These are phyloP conservation scores for Porphyrio hochstetteri DNA, from an alignment of 2,113 vertebrate genomes.

Conservation along the genomic window DNA sequence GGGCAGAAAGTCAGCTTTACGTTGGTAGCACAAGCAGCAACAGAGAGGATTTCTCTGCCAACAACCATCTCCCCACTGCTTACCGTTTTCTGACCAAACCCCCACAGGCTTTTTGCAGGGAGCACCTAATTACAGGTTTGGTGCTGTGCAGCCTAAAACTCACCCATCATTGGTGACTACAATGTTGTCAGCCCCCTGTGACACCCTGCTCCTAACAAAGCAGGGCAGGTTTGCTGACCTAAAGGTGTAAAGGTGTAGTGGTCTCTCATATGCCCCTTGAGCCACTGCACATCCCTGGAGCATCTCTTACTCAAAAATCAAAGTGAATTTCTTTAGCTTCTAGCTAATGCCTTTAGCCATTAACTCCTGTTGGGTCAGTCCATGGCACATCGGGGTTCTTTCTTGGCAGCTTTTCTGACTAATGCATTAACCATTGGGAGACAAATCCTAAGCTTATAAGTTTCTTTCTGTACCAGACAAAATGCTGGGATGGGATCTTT, in stretches of 20 bases:
- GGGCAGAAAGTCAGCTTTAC: neutral
- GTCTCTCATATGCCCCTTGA: neutral
- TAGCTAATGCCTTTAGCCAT: neutral
- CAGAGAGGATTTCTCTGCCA: neutral
- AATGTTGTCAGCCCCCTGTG: neutral
- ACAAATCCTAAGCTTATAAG: neutral
- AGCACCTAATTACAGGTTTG: neutral
- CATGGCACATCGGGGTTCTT: neutral
- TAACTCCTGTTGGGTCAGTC: neutral
- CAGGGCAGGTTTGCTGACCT: neutral
- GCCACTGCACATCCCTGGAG: neutral
- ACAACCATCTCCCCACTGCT: neutral
- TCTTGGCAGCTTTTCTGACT: neutral
- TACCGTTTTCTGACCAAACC: neutral
- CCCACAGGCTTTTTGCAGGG: neutral
- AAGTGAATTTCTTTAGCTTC: neutral
- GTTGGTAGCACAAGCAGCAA: neutral
- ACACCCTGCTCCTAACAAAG: neutral
- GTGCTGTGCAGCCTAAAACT: neutral
- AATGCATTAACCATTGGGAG: neutral
- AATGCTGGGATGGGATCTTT: neutral
- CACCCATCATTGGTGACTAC: accelerated
- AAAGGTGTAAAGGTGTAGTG: neutral
- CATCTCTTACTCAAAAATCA: neutral
- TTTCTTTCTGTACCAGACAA: neutral